A percentile compares a stretch with the other conserved stretches of the same genome.
These are phyloP conservation scores for Holacanthus passer DNA, from an alignment of 2,113 vertebrate genomes.

Conservation along the genomic window DNA sequence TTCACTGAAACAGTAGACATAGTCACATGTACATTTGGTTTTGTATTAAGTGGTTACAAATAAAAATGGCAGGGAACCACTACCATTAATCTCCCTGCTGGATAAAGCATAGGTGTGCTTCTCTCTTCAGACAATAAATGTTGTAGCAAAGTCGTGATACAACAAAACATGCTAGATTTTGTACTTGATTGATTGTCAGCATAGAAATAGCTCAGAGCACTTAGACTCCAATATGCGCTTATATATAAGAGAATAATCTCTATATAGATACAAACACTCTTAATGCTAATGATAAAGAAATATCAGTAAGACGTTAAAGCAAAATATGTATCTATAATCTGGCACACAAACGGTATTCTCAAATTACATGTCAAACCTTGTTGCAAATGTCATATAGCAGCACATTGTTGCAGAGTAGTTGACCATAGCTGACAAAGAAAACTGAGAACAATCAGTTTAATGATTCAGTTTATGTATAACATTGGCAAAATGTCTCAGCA, in stretches of 20 bases:
- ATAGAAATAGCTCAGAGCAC: not conserved
- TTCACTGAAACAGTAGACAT: not conserved
- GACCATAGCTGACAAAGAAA: not conserved
- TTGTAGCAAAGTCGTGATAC: not conserved
- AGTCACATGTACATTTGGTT: not conserved
- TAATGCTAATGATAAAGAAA: conserved; percentile 1
- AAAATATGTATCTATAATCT: conserved; percentile 10
- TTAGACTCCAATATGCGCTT: not conserved
- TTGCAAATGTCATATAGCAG: not conserved
- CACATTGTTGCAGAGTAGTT: too few relatives aligned
- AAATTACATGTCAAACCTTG: not conserved
- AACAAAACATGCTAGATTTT: not conserved
- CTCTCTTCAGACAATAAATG: not conserved
- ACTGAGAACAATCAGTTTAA: not conserved
- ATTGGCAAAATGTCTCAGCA: not conserved
- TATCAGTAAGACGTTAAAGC: not conserved
- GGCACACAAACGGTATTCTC: too few relatives aligned
- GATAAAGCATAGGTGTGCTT: not conserved
- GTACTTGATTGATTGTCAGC: not conserved
- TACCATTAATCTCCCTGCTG: not conserved
- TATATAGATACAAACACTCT: not conserved
- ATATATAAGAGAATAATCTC: too few relatives aligned
- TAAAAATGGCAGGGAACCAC: not conserved
- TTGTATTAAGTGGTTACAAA: not conserved
- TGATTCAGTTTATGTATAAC: not conserved